phyloP scores from a whole-genome alignment of 2,888 invertebrate genomes.

The Cepaea hortensis region DNA sequence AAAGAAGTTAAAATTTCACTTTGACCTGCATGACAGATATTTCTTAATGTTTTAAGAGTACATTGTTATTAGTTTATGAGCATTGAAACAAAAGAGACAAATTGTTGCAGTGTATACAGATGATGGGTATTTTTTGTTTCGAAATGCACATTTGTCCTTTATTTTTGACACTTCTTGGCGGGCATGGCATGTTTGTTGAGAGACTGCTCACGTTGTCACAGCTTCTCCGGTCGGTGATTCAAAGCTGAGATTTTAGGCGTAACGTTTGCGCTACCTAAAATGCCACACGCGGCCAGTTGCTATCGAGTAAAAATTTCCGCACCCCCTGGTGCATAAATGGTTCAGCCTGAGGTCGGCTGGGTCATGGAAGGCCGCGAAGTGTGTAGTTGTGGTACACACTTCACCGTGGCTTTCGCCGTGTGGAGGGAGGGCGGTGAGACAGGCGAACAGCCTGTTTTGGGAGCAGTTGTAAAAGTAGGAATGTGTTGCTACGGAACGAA shows the following conservation, averaged over 20 bases:
- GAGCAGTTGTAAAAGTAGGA: slow-evolving; percentile 43
- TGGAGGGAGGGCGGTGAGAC: slow-evolving; percentile 30
- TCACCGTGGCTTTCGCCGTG: slow-evolving; percentile 8
- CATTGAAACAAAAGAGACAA: no score
- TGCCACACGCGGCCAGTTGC: slow-evolving; percentile 36
- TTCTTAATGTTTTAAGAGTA: no score
- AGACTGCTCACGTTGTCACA: not conserved
- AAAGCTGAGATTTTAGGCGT: no score
- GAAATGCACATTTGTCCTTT: no score
- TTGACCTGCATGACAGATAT: no score
- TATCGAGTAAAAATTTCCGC: slow-evolving; percentile 26
- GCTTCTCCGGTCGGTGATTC: no score
- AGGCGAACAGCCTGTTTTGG: slow-evolving; percentile 49
- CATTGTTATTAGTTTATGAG: no score
- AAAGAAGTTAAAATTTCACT: no score
- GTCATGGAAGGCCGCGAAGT: slow-evolving; percentile 46
- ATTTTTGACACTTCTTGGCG: no score
- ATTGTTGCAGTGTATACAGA: no score
- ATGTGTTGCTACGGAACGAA: slow-evolving; percentile 38
- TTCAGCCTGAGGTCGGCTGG: slow-evolving; percentile 46
- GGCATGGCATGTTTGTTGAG: no score
- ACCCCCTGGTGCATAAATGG: slow-evolving; percentile 37
- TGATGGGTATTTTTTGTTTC: no score
- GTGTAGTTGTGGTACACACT: slow-evolving; percentile 48
- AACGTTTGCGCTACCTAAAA: not conserved